These are phyloP conservation scores for Antennarius striatus DNA, from an alignment of 2,113 vertebrate species.

Conservation along the genomic window DNA sequence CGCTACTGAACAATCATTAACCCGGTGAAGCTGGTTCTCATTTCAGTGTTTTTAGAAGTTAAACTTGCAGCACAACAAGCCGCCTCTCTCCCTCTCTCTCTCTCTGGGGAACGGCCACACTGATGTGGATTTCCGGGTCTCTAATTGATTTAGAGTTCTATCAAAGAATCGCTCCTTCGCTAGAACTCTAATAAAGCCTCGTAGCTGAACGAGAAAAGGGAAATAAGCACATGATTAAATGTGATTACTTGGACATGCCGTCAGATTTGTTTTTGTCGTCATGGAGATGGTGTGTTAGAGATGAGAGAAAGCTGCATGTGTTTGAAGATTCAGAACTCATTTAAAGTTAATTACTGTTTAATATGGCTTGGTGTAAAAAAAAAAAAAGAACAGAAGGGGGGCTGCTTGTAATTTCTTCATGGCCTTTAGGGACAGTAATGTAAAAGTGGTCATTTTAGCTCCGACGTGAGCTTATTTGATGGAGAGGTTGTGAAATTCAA, in stretches of 20 bases:
- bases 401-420: constrained; percentile 43
- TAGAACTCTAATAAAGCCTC: neutral
- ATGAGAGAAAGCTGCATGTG: constrained; percentile 20
- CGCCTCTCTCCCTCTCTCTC: constrained; percentile 24
- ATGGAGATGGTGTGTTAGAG: constrained; percentile 31
- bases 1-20: constrained; percentile 66
- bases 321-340: constrained; percentile 9
- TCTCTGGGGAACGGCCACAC: constrained; percentile 34
- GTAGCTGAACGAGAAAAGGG: constrained; percentile 13
- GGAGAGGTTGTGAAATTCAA: constrained; percentile 51
- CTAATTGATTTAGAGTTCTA: constrained; percentile 20
- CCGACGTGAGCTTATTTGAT: constrained; percentile 44
- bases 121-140: constrained; percentile 76
- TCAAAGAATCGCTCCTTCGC: neutral
- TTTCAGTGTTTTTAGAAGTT: constrained; percentile 56
- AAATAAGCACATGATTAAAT: constrained; percentile 4
- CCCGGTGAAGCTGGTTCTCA: constrained; percentile 35
- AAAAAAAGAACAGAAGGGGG: neutral
- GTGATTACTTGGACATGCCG: constrained; percentile 13
- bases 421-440: constrained; percentile 51
- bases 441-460: constrained; percentile 44
- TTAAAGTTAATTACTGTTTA: constrained; percentile 56
- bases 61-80: constrained; percentile 37
- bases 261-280: constrained; percentile 43
- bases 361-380: constrained; percentile 42